Evolutionary conservation across 2,797 vertebrate species (phyloP).

Genomic region (Alectoris magna): DNA sequence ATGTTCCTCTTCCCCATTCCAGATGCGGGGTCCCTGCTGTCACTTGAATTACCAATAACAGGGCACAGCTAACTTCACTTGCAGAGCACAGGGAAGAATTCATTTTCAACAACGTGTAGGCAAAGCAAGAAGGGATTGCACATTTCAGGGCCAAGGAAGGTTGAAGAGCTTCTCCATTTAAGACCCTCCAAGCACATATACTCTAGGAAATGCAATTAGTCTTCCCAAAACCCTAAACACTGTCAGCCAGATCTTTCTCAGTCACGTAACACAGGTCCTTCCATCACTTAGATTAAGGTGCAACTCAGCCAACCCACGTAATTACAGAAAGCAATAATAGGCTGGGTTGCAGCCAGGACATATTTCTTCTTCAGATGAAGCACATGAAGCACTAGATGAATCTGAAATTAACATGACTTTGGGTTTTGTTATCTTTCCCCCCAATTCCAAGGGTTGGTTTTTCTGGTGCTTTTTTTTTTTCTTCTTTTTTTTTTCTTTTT

Average conservation of each 20-base stretch:
- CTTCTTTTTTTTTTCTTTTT: rapidly evolving
- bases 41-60: not conserved
- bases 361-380: not conserved
- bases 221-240: not conserved
- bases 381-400: not conserved
- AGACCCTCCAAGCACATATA: not conserved
- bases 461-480: not conserved
- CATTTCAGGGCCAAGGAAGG: not conserved
- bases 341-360: not conserved
- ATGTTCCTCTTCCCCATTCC: not conserved
- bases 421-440: not conserved
- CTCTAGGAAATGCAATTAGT: not conserved
- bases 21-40: not conserved
- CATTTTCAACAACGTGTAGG: not conserved
- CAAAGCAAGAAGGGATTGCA: not conserved
- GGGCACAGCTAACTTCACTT: not conserved
- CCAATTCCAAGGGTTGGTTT: not conserved
- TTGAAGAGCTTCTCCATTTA: not conserved
- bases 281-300: rapidly evolving
- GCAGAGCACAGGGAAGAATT: not conserved
- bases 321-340: rapidly evolving
- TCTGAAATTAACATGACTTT: not conserved
- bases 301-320: not conserved
- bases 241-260: not conserved
- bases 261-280: rapidly evolving